Base-by-base conservation (phyloP, 2,888 invertebrate species). In the Trypoxylon attenuatum region DNA sequence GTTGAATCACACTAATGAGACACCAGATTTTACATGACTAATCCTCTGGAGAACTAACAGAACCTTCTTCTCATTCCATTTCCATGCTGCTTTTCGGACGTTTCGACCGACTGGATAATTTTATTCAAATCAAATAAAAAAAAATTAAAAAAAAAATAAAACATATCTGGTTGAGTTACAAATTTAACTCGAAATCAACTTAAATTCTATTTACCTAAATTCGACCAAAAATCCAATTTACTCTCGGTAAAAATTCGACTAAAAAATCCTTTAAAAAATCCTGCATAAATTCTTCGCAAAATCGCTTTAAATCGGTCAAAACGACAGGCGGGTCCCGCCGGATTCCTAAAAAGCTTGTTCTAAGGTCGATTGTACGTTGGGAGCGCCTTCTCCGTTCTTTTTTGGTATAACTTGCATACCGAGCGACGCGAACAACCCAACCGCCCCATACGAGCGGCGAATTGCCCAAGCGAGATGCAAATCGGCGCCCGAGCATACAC, bases 331-430 rank as follows among this genome's bases (percentile, higher is more conserved):
- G 95, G 95, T 89, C 94, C 96, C 88, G 94, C 95, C 89, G 95
- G 95, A 90, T 96, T 96, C 92, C 92, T 96, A 89, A 96, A 96
- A 92, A 95, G 95, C 92, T 95, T 96, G 91, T 96, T 96, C 92
- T 96, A 95, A 94, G 81, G 79, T 81, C 80, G 77, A 82, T 79
- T 81, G 81, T n/a, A 80, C 75, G 75, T 82, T 80, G 79, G 80
- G 77, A 76, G 83, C 76, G 76, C 79, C 78, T 80, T 81, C 82
- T 84, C 81, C 80, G 80, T 84, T 84, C 79, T 81, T 84, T 85
- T n/a, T 86, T 83, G 83, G 82, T 84, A 84, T 81, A 85, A 84
- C 84, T 85, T 82, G 79, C 79, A 75, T 81, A 78, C 76, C 76
- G 71, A 82, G 76, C 68, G 67, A 79, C n/a, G n/a, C n/a, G n/a